These are phyloP conservation scores for Okapia johnstoni DNA, from an alignment of 2,113 vertebrate species.

Conservation along the genomic window DNA sequence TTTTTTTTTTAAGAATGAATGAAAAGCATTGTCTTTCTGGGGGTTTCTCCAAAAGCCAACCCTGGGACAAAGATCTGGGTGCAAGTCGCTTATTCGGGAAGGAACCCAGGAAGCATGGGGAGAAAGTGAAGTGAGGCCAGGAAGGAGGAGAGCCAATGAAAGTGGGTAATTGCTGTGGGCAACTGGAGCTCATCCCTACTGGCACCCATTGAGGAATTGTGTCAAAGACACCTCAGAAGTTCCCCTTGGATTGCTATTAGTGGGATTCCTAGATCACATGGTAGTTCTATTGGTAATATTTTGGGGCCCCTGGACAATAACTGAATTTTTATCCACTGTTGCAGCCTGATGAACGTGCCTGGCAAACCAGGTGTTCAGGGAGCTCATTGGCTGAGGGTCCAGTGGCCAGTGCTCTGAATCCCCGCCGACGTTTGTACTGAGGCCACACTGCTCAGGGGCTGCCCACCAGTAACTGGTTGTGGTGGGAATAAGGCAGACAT, in stretches of 20 bases:
- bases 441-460: background rate
- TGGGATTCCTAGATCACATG: background rate
- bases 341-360: background rate
- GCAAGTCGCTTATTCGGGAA: background rate
- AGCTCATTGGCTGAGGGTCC: background rate
- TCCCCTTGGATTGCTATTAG: background rate
- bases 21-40: background rate
- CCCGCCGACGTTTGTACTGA: accelerated
- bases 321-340: background rate
- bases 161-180: background rate
- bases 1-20: background rate
- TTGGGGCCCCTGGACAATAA: background rate
- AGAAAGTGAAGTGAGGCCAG: background rate
- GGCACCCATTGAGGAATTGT: background rate
- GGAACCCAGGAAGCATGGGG: background rate
- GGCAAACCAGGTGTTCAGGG: background rate
- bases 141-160: background rate
- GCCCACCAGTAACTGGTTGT: background rate
- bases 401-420: background rate
- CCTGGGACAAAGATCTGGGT: background rate
- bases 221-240: background rate
- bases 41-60: background rate
- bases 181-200: background rate
- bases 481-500: background rate
- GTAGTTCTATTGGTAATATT: background rate